These are phyloP conservation scores for Bombus polaris DNA, from an alignment of 1,140 invertebrate genomes.

Conservation along the genomic window DNA sequence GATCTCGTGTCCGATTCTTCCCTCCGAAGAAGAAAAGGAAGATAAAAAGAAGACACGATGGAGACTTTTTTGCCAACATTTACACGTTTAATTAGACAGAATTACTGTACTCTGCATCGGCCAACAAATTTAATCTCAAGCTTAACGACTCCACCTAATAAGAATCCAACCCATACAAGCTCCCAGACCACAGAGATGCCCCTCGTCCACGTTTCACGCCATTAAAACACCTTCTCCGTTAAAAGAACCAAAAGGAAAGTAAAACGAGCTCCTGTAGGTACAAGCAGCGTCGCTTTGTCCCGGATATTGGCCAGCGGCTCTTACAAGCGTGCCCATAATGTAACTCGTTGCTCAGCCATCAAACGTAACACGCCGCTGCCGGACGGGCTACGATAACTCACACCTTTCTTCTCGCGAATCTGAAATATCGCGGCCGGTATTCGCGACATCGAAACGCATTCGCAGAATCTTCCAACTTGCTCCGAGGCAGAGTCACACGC, in stretches of 20 bases:
- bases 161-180: not conserved
- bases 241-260: not conserved
- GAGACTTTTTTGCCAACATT: too few species aligned
- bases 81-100: too few species aligned
- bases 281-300: slow-evolving; percentile 18
- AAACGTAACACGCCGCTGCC: slow-evolving; percentile 20
- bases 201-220: too few species aligned
- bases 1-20: not conserved
- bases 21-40: not conserved
- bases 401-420: slow-evolving; percentile 18
- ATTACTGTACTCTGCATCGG: too few species aligned
- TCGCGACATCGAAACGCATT: slow-evolving; percentile 17
- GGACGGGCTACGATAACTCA: slow-evolving; percentile 36
- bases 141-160: not conserved
- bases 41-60: not conserved
- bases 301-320: not conserved
- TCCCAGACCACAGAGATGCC: not conserved
- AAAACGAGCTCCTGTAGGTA: not conserved
- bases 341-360: slow-evolving; percentile 14
- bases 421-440: slow-evolving; percentile 14
- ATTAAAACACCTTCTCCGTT: not conserved
- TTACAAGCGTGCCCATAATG: not conserved
- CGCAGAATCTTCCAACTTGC: not conserved
- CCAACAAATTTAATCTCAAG: too few species aligned
- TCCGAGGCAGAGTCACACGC: not conserved